phyloP scores from a whole-genome alignment of 1,140 invertebrate species.

The Drosophila biarmipes region DNA sequence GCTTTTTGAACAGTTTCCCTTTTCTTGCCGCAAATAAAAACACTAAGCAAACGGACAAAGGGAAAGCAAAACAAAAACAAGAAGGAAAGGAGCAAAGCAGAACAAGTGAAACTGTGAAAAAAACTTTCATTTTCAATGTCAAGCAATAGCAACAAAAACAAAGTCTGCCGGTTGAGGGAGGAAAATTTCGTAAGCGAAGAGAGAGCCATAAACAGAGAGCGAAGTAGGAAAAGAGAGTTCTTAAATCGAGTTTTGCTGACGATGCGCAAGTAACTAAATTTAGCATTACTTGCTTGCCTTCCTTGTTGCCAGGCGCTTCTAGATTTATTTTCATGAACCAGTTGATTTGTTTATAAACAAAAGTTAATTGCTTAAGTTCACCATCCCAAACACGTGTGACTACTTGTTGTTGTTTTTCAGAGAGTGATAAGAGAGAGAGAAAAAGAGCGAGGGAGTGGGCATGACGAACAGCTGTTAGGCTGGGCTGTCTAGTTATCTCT shows the following conservation, averaged over 20 bases:
- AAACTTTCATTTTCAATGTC: slow-evolving; percentile 77
- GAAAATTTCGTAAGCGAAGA: slow-evolving; percentile 4
- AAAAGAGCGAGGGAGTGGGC: slow-evolving; percentile 6
- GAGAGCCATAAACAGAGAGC: slow-evolving; percentile 41
- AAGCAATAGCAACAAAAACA: slow-evolving; percentile 35
- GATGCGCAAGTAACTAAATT: neutral
- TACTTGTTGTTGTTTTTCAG: slow-evolving; percentile 13
- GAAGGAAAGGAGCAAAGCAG: slow-evolving; percentile 14
- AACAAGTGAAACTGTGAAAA: slow-evolving; percentile 28
- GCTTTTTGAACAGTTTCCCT: slow-evolving; percentile 8
- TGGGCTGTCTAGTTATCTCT: slow-evolving; percentile 23
- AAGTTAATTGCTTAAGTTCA: neutral
- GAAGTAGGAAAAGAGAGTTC: neutral
- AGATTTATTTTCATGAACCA: neutral
- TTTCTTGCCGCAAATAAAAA: slow-evolving; percentile 7
- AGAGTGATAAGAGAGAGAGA: slow-evolving; percentile 4
- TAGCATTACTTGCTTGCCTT: neutral
- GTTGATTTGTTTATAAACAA: slow-evolving; percentile 13
- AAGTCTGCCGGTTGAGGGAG: slow-evolving; percentile 18
- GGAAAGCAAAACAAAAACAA: slow-evolving; percentile 19
- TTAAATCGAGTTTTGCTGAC: neutral
- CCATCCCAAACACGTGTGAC: slow-evolving; percentile 24
- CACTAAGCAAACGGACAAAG: slow-evolving; percentile 7
- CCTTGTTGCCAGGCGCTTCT: neutral
- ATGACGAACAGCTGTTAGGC: slow-evolving; percentile 31